Conservation (phyloP, 53 echinoderm and acorn worm genomes). For the Paracentrotus lividus region DNA sequence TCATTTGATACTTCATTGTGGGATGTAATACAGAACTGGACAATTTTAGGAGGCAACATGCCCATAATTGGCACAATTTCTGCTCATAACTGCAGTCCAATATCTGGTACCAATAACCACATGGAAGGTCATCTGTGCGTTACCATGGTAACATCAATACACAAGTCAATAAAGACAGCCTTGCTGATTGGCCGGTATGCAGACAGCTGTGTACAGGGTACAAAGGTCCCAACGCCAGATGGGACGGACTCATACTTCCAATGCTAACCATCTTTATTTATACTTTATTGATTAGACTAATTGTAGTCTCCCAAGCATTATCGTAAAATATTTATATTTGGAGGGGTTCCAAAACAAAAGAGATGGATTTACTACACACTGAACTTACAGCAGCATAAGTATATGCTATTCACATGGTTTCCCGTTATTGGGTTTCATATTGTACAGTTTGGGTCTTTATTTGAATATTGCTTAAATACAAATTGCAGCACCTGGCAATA, state of each 20-base stretch:
- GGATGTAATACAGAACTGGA: background rate
- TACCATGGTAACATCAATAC: conserved; percentile 68
- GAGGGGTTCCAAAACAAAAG: background rate
- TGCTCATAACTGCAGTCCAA: background rate
- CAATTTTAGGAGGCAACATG: background rate
- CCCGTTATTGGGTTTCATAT: too few relatives aligned
- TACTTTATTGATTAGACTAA: conserved; percentile 14
- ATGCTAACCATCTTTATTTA: conserved; percentile 27
- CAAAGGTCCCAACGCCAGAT: conserved; percentile 30
- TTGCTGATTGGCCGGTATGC: conserved; percentile 47
- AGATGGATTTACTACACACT: background rate
- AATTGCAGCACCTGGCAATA: too few relatives aligned
- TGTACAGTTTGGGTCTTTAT: too few relatives aligned
- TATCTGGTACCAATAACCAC: conserved; percentile 54
- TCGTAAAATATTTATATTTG: background rate
- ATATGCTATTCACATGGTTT: too few relatives aligned
- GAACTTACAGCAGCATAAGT: too few relatives aligned
- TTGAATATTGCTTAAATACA: too few relatives aligned
- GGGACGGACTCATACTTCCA: background rate
- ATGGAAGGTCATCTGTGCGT: conserved; percentile 27
- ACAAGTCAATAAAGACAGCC: conserved; percentile 42
- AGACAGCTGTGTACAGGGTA: background rate
- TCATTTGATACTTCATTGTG: too few relatives aligned
- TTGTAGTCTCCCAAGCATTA: background rate
- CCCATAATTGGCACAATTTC: conserved; percentile 7